Evolutionary conservation across 2,797 vertebrate genomes (phyloP), one percentile per base, ranked within the genome.

Genomic region (Acanthiza pusilla): DNA sequence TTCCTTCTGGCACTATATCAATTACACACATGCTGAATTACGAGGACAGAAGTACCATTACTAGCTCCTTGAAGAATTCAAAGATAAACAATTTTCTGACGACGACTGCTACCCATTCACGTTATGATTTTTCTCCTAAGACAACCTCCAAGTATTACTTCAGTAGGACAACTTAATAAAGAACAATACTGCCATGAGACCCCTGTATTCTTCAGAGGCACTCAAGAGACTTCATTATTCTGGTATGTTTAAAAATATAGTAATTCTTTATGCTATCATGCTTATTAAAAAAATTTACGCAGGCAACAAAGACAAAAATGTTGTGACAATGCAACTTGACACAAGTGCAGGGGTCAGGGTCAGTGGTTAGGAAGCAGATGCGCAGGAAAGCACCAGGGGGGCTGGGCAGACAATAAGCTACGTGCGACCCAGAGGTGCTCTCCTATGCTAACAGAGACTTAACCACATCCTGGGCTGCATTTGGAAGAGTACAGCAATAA

Each of bases 291-390:
- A 34, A 6, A 5, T 48, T 20, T 20, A 77, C 0, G 2, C 13
- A 38, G 26, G 29, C 38, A 32, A 48, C 2, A 2, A 45, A 79
- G 63, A 68, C 36, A 51, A 86, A 74, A 73, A n/a, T 43, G 16
- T 53, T 55, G 54, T 34, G 38, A 45, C 12, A 43, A 8, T 1
- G 0, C 23, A 66, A 58, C 16, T 38, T 1, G 0, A 57, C 1
- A 2, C 7, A 62, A 85, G 16, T 54, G 40, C 43, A 66, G 38
- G 70, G 38, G 38, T 5, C 2, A 4, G 36, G 23, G 19, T 2
- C 1, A 53, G 19, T 21, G 20, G 20, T 50, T 23, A 62, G 34
- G 54, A 63, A 82, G 58, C 14, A 38, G 50, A 45, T 29, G 16
- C 34, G 30, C 36, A 67, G 29, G 66, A 45, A 66, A 63, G n/a